Conservation (phyloP, 2,888 invertebrate species). For the Unio pictorum region DNA sequence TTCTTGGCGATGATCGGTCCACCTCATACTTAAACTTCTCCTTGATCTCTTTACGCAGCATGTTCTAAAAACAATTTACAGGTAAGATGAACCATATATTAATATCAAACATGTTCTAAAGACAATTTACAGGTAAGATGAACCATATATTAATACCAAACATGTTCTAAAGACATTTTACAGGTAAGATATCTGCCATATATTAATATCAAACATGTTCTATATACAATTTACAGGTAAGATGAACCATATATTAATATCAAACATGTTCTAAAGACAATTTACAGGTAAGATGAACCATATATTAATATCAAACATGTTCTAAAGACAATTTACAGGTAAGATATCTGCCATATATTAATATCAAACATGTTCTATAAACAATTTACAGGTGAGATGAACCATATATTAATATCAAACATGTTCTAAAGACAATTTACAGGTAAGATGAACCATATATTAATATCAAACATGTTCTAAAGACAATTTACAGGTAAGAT, state of each 20-base stretch:
- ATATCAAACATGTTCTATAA: constrained; percentile 50
- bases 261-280: constrained; percentile 39
- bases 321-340: constrained; percentile 27
- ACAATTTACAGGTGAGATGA: constrained; percentile 30
- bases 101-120: constrained; percentile 56
- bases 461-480: too few relatives aligned
- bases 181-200: constrained; percentile 44
- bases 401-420: constrained; percentile 41
- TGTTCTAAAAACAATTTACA: constrained; percentile 33
- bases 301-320: constrained; percentile 46
- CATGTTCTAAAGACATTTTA: constrained; percentile 33
- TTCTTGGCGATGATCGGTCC: constrained; percentile 63
- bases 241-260: constrained; percentile 35
- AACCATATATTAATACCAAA: constrained; percentile 40
- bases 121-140: constrained; percentile 28
- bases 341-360: constrained; percentile 43
- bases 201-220: too few relatives aligned
- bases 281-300: constrained; percentile 37
- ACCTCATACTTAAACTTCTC: constrained; percentile 68
- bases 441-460: constrained; percentile 38
- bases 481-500: too few relatives aligned
- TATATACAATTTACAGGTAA: background rate
- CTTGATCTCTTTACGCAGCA: constrained; percentile 65
- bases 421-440: constrained; percentile 41
- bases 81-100: constrained; percentile 35